phyloP scores from a whole-genome alignment of 2,888 invertebrate species.

The Seira sanloemensis region DNA sequence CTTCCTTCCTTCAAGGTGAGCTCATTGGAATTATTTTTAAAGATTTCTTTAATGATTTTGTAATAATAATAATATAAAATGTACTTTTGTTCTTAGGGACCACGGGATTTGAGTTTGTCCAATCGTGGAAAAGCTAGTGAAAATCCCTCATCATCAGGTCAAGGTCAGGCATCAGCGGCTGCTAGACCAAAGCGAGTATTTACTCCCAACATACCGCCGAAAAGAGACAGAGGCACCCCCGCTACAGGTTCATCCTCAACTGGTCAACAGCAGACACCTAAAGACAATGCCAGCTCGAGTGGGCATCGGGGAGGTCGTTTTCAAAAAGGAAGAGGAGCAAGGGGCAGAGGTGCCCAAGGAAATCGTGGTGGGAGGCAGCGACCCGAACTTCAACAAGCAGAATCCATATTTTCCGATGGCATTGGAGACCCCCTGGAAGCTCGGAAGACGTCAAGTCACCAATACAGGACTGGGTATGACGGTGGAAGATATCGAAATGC shows the following conservation, averaged over 20 bases:
- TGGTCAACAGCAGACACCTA: conserved; percentile 3
- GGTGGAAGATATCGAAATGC: conserved; percentile 42
- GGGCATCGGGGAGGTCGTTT: conserved; percentile 33
- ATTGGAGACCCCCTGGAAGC: conserved; percentile 57
- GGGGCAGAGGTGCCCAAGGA: conserved; percentile 27
- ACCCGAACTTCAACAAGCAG: conserved; percentile 60
- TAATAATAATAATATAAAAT: background rate
- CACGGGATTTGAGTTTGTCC: conserved; percentile 65
- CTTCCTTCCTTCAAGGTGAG: conserved; percentile 67
- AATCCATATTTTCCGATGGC: conserved; percentile 70
- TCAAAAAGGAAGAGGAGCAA: conserved; percentile 30
- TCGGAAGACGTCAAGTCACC: conserved; percentile 31
- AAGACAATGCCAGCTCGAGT: conserved; percentile 18
- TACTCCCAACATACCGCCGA: conserved; percentile 68
- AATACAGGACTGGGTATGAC: conserved; percentile 42
- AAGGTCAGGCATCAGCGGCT: conserved; percentile 16
- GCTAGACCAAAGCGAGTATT: conserved; percentile 53
- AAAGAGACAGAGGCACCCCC: conserved; percentile 44
- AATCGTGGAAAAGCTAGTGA: background rate
- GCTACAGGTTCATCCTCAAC: background rate
- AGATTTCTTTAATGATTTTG: background rate
- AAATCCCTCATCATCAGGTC: background rate
- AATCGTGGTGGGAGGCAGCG: conserved; percentile 42
- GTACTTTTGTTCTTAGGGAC: conserved; percentile 43
- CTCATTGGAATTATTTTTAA: background rate